A percentile compares a stretch with the other conserved stretches of the same genome.
Evolutionary conservation across 2,888 invertebrate genomes (phyloP).

Genomic region (Eupeodes latifasciatus): DNA sequence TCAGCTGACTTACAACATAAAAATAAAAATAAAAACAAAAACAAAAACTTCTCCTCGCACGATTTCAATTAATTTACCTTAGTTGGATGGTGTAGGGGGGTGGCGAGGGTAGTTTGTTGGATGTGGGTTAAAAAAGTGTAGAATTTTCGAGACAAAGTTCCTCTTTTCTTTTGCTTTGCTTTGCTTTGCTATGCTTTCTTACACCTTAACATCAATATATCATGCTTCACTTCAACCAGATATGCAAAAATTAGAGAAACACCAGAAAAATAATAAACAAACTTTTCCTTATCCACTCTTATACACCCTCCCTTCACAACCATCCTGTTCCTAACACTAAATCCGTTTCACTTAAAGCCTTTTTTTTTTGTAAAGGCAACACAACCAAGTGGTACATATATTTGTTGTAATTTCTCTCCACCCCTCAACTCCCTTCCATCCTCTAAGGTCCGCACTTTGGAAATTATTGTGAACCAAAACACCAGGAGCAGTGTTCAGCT

Average conservation of each 20-base stretch:
- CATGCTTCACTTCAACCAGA: conserved; percentile 35
- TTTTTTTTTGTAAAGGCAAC: too few species aligned
- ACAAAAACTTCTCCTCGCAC: conserved; percentile 51
- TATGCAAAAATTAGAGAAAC: conserved; percentile 24
- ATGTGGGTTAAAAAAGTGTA: background rate
- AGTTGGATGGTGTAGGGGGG: background rate
- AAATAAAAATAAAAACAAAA: conserved; percentile 17
- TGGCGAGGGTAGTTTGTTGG: too few species aligned
- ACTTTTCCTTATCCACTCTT: background rate
- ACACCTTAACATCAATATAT: conserved; percentile 49
- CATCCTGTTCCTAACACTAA: too few species aligned
- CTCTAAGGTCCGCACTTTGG: conserved; percentile 21
- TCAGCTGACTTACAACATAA: conserved; percentile 47
- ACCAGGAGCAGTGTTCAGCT: conserved; percentile 13
- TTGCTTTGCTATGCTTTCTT: background rate
- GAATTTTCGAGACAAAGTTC: conserved; percentile 5
- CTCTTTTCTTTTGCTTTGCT: background rate
- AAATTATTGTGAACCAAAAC: conserved; percentile 35
- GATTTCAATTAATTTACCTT: conserved; percentile 70
- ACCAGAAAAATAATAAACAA: conserved; percentile 18
- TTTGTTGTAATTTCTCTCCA: too few species aligned
- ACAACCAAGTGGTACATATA: background rate
- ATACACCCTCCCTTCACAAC: background rate
- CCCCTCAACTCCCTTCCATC: background rate
- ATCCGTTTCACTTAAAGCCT: too few species aligned